Percentiles rank a stretch among this genome's conserved stretches.
Conservation (phyloP, 2,888 invertebrate species). For the Lasioglossum pauxillum region DNA sequence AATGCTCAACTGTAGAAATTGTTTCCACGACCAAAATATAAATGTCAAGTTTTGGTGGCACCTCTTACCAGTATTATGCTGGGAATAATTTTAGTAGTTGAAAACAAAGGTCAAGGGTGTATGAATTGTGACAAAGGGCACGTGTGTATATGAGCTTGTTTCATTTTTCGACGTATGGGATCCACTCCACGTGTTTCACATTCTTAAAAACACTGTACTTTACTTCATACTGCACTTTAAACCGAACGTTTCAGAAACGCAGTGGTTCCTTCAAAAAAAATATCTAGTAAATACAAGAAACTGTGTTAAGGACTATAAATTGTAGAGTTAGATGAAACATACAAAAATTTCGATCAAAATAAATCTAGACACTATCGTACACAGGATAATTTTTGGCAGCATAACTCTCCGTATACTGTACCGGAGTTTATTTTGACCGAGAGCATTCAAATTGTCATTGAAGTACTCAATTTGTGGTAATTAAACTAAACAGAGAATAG, state of each 20-base stretch:
- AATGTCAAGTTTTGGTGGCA: not conserved
- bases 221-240: too few species aligned
- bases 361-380: not conserved
- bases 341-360: not conserved
- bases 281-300: not conserved
- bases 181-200: not conserved
- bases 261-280: not conserved
- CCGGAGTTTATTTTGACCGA: too few species aligned
- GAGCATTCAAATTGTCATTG: too few species aligned
- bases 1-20: not conserved
- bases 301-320: not conserved
- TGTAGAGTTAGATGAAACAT: not conserved
- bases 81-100: not conserved
- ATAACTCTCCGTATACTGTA: too few species aligned
- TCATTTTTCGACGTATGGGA: not conserved
- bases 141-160: not conserved
- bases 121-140: not conserved
- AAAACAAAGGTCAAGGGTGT: not conserved
- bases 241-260: not conserved
- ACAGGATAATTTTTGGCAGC: not conserved
- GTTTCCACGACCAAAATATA: not conserved
- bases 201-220: not conserved
- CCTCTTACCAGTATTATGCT: not conserved
- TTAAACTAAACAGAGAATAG: too few species aligned
- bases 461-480: too few species aligned